Percentiles rank a stretch among this genome's conserved stretches.
These are phyloP conservation scores for Pardalotus punctatus DNA, from an alignment of 2,113 vertebrate genomes.

Conservation along the genomic window DNA sequence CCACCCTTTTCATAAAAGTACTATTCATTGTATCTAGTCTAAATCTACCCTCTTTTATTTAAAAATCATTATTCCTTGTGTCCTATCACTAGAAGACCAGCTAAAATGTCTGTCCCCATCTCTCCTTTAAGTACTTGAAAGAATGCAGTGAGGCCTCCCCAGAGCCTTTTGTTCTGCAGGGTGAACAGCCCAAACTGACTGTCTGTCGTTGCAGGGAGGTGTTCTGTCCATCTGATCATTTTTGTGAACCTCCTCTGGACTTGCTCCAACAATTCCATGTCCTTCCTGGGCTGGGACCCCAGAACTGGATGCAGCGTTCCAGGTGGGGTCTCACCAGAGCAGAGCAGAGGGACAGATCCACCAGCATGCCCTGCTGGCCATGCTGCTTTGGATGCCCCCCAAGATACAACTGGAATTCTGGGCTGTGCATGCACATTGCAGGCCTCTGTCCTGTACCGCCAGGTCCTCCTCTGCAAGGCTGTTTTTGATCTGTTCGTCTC, in stretches of 20 bases:
- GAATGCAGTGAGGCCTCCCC: background rate
- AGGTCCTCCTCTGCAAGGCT: background rate
- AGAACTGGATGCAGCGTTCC: background rate
- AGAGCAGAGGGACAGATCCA: background rate
- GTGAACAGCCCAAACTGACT: background rate
- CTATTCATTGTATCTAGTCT: background rate
- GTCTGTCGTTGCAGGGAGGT: background rate
- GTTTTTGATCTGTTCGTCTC: background rate
- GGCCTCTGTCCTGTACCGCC: background rate
- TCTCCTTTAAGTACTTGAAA: background rate
- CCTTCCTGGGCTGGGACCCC: background rate
- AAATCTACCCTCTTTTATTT: background rate
- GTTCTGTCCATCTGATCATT: background rate
- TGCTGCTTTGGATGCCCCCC: fast-evolving
- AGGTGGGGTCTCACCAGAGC: background rate
- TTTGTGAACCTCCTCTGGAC: background rate
- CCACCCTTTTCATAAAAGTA: fast-evolving
- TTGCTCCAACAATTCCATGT: background rate
- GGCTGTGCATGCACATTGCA: too few relatives aligned
- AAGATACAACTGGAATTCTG: background rate
- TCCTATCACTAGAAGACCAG: background rate
- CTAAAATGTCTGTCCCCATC: background rate
- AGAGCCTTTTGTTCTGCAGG: background rate
- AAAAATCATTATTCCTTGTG: background rate
- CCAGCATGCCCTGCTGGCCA: background rate